phyloP scores from a whole-genome alignment of 1,140 invertebrate genomes.

The Maconellicoccus hirsutus region DNA sequence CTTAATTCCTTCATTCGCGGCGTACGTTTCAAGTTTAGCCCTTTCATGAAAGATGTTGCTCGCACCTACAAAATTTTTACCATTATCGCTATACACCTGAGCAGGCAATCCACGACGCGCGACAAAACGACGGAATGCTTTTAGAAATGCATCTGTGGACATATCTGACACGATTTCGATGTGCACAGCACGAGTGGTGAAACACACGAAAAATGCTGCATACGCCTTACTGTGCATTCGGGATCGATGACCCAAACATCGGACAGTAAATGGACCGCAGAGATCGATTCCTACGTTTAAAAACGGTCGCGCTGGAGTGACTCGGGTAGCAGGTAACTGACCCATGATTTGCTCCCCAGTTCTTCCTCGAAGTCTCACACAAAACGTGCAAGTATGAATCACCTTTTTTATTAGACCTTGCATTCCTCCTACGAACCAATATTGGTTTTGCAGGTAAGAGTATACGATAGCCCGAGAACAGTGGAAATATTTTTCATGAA shows the following conservation, averaged over 20 bases:
- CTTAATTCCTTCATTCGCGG: neutral
- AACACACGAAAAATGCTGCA: conserved; percentile 37
- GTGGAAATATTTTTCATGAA: conserved; percentile 32
- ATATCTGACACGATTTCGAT: conserved; percentile 36
- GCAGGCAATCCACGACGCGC: conserved; percentile 32
- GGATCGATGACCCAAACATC: conserved; percentile 28
- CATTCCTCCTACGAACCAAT: conserved; percentile 31
- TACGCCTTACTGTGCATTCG: conserved; percentile 34
- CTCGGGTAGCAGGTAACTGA: conserved; percentile 30
- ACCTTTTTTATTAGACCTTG: conserved; percentile 29
- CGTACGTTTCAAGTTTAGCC: conserved; percentile 28
- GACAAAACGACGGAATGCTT: conserved; percentile 35
- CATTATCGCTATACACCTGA: conserved; percentile 33
- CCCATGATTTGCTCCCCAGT: conserved; percentile 31
- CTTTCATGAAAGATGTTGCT: conserved; percentile 21
- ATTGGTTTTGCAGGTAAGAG: conserved; percentile 30
- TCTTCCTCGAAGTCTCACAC: conserved; percentile 28
- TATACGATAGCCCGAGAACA: conserved; percentile 29
- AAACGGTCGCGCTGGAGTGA: conserved; percentile 31
- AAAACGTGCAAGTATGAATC: conserved; percentile 31
- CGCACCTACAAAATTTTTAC: conserved; percentile 34
- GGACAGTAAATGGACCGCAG: conserved; percentile 35
- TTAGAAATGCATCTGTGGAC: conserved; percentile 35
- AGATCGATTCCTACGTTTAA: conserved; percentile 35
- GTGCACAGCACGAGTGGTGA: conserved; percentile 36